A percentile compares a stretch with the other conserved stretches of the same genome.
phyloP scores from a whole-genome alignment of 2,113 vertebrate genomes.

The Cyrtonyx montezumae region DNA sequence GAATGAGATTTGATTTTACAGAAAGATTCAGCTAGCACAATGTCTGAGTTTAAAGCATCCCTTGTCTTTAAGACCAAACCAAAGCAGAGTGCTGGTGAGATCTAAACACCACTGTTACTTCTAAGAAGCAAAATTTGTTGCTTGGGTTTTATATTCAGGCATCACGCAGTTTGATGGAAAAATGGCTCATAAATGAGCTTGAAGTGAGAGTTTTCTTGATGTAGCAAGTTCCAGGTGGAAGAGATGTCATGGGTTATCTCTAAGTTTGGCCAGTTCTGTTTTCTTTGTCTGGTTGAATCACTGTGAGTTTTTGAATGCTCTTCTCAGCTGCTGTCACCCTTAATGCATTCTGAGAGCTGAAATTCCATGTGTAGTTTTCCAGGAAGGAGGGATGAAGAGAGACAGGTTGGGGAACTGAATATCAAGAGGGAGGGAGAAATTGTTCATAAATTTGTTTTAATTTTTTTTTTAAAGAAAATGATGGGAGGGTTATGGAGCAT shows the following conservation, averaged over 20 bases:
- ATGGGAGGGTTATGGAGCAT: background rate
- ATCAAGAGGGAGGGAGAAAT: background rate
- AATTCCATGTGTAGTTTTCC: background rate
- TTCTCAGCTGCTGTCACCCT: background rate
- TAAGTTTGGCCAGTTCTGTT: background rate
- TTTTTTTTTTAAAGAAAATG: background rate
- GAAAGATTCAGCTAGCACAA: constrained; percentile 11
- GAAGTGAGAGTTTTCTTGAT: background rate
- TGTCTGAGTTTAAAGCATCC: constrained; percentile 41
- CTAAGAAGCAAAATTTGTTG: background rate
- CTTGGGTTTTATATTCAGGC: background rate
- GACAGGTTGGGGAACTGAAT: background rate
- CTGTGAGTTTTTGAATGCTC: background rate
- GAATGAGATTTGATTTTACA: constrained; percentile 31
- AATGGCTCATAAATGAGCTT: background rate
- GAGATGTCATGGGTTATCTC: background rate
- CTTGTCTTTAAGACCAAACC: background rate
- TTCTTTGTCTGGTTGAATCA: background rate
- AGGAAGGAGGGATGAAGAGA: background rate
- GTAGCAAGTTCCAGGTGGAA: background rate
- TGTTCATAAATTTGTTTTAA: background rate
- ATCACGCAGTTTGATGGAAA: background rate
- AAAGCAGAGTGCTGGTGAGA: background rate
- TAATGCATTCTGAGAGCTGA: background rate
- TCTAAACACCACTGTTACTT: background rate